These are phyloP conservation scores for Scaptomyza graminum DNA, from an alignment of 1,140 invertebrate genomes.

Conservation along the genomic window DNA sequence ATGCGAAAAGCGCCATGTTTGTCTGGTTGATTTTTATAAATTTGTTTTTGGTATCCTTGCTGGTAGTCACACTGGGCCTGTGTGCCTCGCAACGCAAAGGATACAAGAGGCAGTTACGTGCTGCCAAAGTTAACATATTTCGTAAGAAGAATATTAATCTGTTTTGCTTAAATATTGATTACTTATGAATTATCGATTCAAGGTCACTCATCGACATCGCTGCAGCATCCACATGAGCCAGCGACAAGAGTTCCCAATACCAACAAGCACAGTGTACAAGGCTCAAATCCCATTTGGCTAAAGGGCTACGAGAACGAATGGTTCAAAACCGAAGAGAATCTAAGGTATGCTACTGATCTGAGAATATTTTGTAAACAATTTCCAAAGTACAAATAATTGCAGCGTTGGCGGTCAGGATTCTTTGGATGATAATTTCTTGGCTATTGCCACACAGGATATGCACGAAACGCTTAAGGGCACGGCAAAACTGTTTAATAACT, in stretches of 20 bases:
- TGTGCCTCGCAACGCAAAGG: constrained; percentile 92
- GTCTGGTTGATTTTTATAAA: constrained; percentile 93
- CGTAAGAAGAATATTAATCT: constrained; percentile 85
- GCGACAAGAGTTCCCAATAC: constrained; percentile 93
- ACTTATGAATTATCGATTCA: not conserved
- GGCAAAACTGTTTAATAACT: constrained; percentile 84
- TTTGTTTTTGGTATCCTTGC: constrained; percentile 90
- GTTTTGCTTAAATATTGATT: not conserved
- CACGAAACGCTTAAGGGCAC: constrained; percentile 80
- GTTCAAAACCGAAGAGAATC: constrained; percentile 94
- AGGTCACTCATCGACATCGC: constrained; percentile 66
- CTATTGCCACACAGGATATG: constrained; percentile 66
- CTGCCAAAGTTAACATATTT: constrained; percentile 96
- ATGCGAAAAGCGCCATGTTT: constrained; percentile 85
- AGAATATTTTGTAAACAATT: not conserved
- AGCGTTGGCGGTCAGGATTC: constrained; percentile 91
- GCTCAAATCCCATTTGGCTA: constrained; percentile 97
- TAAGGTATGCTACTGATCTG: constrained; percentile 85
- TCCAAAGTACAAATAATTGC: not conserved
- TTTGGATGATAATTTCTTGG: constrained; percentile 90
- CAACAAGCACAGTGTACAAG: constrained; percentile 96
- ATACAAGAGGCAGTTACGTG: constrained; percentile 94
- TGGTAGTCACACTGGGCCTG: constrained; percentile 90
- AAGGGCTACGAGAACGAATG: constrained; percentile 97
- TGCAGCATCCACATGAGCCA: constrained; percentile 61